A percentile compares a stretch with the other conserved stretches of the same genome.
These are phyloP conservation scores for Nyleta sp. DNA, from an alignment of 2,888 invertebrate species.

Conservation along the genomic window DNA sequence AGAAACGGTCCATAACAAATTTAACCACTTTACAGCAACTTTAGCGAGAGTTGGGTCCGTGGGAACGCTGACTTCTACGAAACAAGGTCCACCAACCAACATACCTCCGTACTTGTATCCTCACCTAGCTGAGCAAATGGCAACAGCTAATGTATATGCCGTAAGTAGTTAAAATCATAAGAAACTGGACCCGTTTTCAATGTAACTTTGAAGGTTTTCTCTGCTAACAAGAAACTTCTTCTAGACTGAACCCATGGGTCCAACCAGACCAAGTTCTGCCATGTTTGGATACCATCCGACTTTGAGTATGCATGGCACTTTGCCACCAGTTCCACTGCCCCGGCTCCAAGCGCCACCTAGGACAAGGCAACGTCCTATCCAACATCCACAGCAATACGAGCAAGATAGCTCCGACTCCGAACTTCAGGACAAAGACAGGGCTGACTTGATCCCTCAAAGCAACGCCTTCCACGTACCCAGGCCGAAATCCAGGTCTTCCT, in stretches of 20 bases:
- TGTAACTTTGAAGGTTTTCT: background rate
- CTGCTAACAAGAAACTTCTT: constrained; percentile 86
- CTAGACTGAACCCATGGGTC: constrained; percentile 88
- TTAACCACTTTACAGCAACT: constrained; percentile 65
- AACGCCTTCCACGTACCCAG: constrained; percentile 90
- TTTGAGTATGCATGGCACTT: constrained; percentile 83
- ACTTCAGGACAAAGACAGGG: constrained; percentile 86
- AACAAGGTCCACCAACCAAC: constrained; percentile 79
- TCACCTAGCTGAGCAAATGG: constrained; percentile 94
- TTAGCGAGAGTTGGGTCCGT: constrained; percentile 79
- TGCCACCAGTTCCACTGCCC: constrained; percentile 90
- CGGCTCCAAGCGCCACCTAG: constrained; percentile 82
- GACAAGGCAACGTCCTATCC: constrained; percentile 69
- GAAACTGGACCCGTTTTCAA: no score
- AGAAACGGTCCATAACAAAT: no score
- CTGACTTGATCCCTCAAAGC: constrained; percentile 87
- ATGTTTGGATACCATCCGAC: constrained; percentile 90
- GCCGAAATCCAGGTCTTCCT: constrained; percentile 91
- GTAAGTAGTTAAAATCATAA: constrained; percentile 82
- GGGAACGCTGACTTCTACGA: constrained; percentile 79
- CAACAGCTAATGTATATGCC: constrained; percentile 92
- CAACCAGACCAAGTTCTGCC: constrained; percentile 91
- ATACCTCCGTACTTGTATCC: constrained; percentile 92
- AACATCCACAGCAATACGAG: constrained; percentile 72
- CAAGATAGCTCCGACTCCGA: constrained; percentile 82